A percentile compares a stretch with the other conserved stretches of the same genome.
Conservation (phyloP, 2,888 invertebrate genomes). For the Torymus tubicola region DNA sequence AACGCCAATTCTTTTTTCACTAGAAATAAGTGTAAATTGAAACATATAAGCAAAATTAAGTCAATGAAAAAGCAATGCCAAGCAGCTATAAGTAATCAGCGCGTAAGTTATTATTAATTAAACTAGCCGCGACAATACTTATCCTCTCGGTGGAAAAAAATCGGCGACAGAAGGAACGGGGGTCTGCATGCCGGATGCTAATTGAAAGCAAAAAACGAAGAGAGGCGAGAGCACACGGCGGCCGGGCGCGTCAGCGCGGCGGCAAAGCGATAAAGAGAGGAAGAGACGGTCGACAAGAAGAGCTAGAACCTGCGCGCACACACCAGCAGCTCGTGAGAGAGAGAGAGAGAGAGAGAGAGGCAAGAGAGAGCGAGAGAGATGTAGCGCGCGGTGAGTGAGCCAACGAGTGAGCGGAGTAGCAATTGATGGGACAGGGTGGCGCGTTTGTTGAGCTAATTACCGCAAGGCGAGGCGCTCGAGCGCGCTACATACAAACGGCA, state of each 20-base stretch:
- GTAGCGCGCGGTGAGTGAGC: constrained; percentile 60
- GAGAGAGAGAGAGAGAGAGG: constrained; percentile 57
- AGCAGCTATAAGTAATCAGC: too few species aligned
- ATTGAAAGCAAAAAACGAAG: constrained; percentile 35
- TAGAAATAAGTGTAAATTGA: too few species aligned
- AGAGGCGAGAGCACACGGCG: too few species aligned
- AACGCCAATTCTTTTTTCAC: too few species aligned
- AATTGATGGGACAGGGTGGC: constrained; percentile 76
- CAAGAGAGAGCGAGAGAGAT: constrained; percentile 60
- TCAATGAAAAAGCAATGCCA: too few species aligned
- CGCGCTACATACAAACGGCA: constrained; percentile 76
- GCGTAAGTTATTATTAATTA: too few species aligned
- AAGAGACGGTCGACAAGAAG: constrained; percentile 48
- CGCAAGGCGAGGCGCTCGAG: constrained; percentile 76
- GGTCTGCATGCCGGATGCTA: constrained; percentile 18
- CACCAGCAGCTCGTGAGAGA: constrained; percentile 17
- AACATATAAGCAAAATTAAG: too few species aligned
- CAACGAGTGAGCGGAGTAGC: constrained; percentile 64
- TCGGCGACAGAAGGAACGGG: too few species aligned
- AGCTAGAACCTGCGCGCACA: constrained; percentile 28
- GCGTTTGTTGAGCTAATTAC: constrained; percentile 77
- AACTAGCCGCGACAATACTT: too few species aligned
- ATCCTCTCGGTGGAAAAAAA: neutral
- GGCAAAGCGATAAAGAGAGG: constrained; percentile 34
- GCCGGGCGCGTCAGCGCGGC: constrained; percentile 10